Percentiles rank a stretch among this genome's conserved stretches.
phyloP scores from a whole-genome alignment of 2,888 invertebrate genomes.

The Priocnemis perturbator region DNA sequence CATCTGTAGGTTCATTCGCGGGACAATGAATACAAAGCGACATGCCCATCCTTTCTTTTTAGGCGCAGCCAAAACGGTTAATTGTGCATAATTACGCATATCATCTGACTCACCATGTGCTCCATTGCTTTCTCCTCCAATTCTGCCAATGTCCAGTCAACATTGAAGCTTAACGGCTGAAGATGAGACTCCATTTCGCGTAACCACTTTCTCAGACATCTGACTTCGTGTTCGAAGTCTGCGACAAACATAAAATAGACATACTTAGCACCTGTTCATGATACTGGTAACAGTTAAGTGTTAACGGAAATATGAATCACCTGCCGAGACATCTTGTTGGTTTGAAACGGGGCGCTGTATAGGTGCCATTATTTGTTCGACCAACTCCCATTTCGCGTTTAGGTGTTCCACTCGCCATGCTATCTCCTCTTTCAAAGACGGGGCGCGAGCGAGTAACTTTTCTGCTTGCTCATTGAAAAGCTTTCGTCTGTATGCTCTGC shows the following conservation, averaged over 20 bases:
- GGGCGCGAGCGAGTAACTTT: constrained; percentile 81
- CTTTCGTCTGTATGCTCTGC: constrained; percentile 83
- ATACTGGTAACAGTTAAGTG: not conserved
- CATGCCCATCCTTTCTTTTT: no score
- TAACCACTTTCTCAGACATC: constrained; percentile 89
- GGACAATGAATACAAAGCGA: no score
- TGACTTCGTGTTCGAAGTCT: constrained; percentile 87
- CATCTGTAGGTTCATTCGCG: no score
- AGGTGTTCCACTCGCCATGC: constrained; percentile 85
- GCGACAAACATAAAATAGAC: constrained; percentile 51
- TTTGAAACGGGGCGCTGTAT: constrained; percentile 75
- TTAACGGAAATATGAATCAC: constrained; percentile 48
- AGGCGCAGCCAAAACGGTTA: no score
- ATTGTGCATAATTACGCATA: no score
- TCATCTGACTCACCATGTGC: constrained; percentile 84
- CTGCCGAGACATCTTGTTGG: constrained; percentile 72
- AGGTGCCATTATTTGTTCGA: constrained; percentile 83
- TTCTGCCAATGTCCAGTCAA: constrained; percentile 84
- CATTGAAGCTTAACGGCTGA: constrained; percentile 84
- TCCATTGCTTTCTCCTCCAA: constrained; percentile 86
- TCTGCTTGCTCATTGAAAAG: constrained; percentile 88
- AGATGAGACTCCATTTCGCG: constrained; percentile 89
- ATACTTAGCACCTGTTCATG: not conserved
- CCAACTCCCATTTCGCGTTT: constrained; percentile 87
- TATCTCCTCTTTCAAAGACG: constrained; percentile 82